A percentile compares a stretch with the other conserved stretches of the same genome.
phyloP scores from a whole-genome alignment of 2,113 vertebrate genomes.

The Python bivittatus region DNA sequence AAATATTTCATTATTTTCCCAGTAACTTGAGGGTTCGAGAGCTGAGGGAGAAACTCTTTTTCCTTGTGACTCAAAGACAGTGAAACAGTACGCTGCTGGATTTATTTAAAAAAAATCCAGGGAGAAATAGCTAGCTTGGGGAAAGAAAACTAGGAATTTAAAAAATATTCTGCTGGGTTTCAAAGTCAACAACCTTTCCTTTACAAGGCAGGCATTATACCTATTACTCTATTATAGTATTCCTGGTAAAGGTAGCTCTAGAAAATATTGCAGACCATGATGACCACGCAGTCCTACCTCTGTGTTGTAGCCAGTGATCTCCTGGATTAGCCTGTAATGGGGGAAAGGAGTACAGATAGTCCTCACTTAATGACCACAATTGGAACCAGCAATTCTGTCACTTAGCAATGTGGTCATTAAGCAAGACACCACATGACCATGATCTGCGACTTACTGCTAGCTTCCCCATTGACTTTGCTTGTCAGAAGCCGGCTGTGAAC shows the following conservation, averaged over 20 bases:
- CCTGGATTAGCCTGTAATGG: not conserved
- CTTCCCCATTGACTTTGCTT: not conserved
- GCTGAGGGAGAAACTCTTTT: not conserved
- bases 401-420: not conserved
- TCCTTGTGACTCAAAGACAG: not conserved
- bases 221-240: not conserved
- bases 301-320: not conserved
- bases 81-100: not conserved
- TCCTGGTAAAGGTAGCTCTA: not conserved
- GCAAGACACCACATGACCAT: not conserved
- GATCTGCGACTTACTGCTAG: not conserved
- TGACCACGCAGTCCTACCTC: not conserved
- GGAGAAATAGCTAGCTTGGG: not conserved
- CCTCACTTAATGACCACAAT: not conserved
- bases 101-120: not conserved
- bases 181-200: not conserved
- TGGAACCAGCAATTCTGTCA: not conserved
- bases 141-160: not conserved
- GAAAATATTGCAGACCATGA: not conserved
- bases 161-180: not conserved
- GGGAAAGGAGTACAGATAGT: not conserved
- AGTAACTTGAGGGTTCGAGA: not conserved
- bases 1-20: not conserved
- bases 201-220: not conserved
- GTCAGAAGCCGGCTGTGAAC: not conserved